A percentile compares a stretch with the other conserved stretches of the same genome.
phyloP scores from a whole-genome alignment of 2,113 vertebrate species.

The Chloropsis hardwickii region DNA sequence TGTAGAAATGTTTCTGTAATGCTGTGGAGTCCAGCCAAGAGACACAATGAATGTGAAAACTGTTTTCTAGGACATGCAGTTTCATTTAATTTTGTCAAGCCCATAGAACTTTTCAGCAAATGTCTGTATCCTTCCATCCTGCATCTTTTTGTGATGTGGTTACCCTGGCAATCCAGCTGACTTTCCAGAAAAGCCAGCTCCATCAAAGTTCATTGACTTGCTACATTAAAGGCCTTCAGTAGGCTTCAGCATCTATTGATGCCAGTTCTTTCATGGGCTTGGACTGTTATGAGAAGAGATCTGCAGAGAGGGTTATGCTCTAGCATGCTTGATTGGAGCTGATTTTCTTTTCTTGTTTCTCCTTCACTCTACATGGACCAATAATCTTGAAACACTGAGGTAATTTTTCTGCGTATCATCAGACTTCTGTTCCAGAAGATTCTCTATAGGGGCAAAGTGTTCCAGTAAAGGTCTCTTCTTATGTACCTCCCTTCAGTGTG shows the following conservation, averaged over 20 bases:
- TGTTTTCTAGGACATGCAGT: constrained; percentile 45
- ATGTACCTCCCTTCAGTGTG: neutral
- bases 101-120: constrained; percentile 6
- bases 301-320: neutral
- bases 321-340: neutral
- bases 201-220: neutral
- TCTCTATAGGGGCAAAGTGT: neutral
- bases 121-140: neutral
- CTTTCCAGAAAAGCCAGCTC: constrained; percentile 22
- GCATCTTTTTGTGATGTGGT: constrained; percentile 14
- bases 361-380: neutral
- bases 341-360: neutral
- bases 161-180: constrained; percentile 13
- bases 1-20: neutral
- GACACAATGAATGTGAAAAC: constrained; percentile 25
- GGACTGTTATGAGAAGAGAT: neutral
- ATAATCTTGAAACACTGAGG: neutral
- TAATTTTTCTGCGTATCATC: neutral
- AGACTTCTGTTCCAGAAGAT: neutral
- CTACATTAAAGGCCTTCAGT: neutral
- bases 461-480: neutral
- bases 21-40: constrained; percentile 26
- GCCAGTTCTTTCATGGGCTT: neutral
- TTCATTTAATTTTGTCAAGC: constrained; percentile 17
- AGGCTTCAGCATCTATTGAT: neutral